Evolutionary conservation across 2,797 vertebrate species (phyloP).

Genomic region (Sebastes cheni): DNA sequence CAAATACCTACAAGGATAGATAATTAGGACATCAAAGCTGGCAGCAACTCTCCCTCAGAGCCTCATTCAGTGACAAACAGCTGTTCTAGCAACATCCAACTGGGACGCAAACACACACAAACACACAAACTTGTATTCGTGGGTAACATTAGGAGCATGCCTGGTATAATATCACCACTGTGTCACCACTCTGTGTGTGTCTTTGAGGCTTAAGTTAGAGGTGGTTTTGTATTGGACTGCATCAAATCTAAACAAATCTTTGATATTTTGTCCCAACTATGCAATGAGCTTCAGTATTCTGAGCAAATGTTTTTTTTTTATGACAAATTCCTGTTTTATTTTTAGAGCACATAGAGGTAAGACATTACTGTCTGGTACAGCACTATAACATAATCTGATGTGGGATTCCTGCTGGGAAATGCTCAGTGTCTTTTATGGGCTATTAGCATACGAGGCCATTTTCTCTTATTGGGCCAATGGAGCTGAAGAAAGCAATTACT

Average conservation of each 20-base stretch:
- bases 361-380: slow-evolving; percentile 31
- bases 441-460: slow-evolving; percentile 68
- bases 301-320: neutral
- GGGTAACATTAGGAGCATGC: slow-evolving; percentile 10
- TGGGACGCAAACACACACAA: slow-evolving; percentile 39
- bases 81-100: slow-evolving; percentile 61
- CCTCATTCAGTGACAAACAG: slow-evolving; percentile 66
- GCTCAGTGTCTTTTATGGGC: slow-evolving; percentile 64
- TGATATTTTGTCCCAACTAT: neutral
- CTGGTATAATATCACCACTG: neutral
- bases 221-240: neutral
- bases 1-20: slow-evolving; percentile 35
- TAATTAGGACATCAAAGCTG: slow-evolving; percentile 74
- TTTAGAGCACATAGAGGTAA: slow-evolving; percentile 29
- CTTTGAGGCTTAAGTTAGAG: neutral
- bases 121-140: slow-evolving; percentile 22
- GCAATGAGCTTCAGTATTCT: slow-evolving; percentile 2
- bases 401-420: slow-evolving; percentile 59
- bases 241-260: neutral
- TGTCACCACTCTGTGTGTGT: neutral
- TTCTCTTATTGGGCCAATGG: slow-evolving; percentile 66
- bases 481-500: slow-evolving; percentile 76
- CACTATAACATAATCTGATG: slow-evolving; percentile 54
- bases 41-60: slow-evolving; percentile 58
- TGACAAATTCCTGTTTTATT: slow-evolving; percentile 37